Base-by-base conservation (phyloP, 2,113 vertebrate species). In the Sylvilagus bachmani region DNA sequence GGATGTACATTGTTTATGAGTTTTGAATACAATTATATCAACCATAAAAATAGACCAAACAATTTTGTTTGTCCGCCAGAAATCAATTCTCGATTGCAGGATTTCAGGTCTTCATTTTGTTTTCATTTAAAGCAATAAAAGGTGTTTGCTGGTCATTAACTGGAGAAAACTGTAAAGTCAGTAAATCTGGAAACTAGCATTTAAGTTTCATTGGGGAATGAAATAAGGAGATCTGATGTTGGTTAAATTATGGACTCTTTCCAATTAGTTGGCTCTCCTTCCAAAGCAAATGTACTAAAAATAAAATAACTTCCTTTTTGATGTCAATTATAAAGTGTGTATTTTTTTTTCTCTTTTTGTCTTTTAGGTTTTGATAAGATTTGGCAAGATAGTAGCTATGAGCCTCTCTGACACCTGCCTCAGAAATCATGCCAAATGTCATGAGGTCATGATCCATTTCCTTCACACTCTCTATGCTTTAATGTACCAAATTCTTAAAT, bases 41-140 rank as follows among this genome's bases (percentile, higher is more conserved):
- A 79, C 96, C 93, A 92, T 98, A 97, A 98, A 98, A 98, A 98
- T 95, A 98, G 97, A 98, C 97, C 97, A 97, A 98, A 98, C 93
- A 98, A 95, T 98, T 98, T 98, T 97, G 24, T 86, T 93, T 89
- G 80, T 97, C 90, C 64, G 82, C 96, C 96, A 98, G 97, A 98
- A 98, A 98, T 98, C 80, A 97, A 84, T 96, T 97, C 97, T 98
- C 97, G 98, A 97, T 98, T 91, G 90, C 14, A 82, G 89, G 53
- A 96, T 90, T 98, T 98, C 95, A 96, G 85, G 96, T 97, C 91
- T 97, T 97, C 3, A 86, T 97, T 98, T 98, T 96, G n/a, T 97
- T 98, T 98, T 97, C 96, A 95, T 95, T 97, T 49, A 75, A 96
- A 94, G 58, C 88, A 92, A 95, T 98, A 97, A 98, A 98, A 97